Conservation (phyloP, 2,888 invertebrate genomes). For the Penaeus monodon region DNA sequence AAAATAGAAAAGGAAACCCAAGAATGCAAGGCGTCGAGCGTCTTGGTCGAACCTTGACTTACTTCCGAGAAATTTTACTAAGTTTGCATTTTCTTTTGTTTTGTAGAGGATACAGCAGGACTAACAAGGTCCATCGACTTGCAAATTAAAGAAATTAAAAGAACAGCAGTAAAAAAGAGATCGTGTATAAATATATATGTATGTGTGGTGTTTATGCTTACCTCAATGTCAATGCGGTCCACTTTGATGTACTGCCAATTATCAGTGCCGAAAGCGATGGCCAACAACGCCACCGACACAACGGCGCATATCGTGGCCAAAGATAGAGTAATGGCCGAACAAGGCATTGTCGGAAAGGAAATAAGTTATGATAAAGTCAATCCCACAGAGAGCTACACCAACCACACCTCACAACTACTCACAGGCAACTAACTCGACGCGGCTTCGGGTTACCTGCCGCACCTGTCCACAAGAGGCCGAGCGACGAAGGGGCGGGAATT, state of each 20-base stretch:
- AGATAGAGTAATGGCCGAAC: constrained; percentile 65
- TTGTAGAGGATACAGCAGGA: no score
- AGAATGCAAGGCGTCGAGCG: no score
- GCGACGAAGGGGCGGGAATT: constrained; percentile 25
- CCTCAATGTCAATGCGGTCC: constrained; percentile 88
- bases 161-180: no score
- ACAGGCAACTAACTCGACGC: constrained; percentile 35
- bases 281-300: constrained; percentile 90
- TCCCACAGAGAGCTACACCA: constrained; percentile 6
- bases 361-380: no score
- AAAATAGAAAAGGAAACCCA: no score
- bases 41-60: no score
- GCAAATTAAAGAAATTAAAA: no score
- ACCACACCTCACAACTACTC: constrained; percentile 41
- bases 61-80: no score
- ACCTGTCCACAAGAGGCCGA: constrained; percentile 47
- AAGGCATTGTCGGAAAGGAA: constrained; percentile 52
- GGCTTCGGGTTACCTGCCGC: constrained; percentile 14
- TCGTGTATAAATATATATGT: no score
- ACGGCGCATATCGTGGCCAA: constrained; percentile 95
- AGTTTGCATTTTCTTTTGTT: no score
- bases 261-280: constrained; percentile 95
- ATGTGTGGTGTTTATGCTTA: constrained; percentile 70
- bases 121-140: no score
- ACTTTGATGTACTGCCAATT: constrained; percentile 97